Evolutionary conservation across 2,888 invertebrate genomes (phyloP).

Genomic region (Meteorus colon): DNA sequence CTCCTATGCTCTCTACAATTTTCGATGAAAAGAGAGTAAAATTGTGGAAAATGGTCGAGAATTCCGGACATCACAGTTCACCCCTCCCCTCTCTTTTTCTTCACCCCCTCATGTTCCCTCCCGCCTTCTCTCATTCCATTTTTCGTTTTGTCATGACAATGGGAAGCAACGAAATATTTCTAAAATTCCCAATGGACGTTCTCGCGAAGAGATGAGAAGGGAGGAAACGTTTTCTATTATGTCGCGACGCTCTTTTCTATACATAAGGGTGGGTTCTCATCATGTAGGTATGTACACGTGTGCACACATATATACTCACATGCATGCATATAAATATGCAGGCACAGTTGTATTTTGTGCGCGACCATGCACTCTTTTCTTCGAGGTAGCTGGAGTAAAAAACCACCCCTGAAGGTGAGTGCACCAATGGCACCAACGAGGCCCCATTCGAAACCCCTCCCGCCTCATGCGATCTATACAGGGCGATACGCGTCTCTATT

Average conservation of each 20-base stretch:
- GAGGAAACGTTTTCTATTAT: conserved; percentile 65
- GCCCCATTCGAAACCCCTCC: conserved; percentile 54
- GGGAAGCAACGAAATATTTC: conserved; percentile 62
- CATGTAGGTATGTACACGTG: conserved; percentile 48
- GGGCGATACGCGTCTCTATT: conserved; percentile 41
- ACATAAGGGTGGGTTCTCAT: conserved; percentile 57
- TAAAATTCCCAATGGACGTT: conserved; percentile 66
- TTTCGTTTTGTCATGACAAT: conserved; percentile 58
- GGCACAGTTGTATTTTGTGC: conserved; percentile 32
- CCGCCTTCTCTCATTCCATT: conserved; percentile 54
- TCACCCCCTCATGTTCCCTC: conserved; percentile 21
- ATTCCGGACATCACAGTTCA: conserved; percentile 31
- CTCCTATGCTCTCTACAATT: conserved; percentile 16
- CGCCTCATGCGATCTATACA: conserved; percentile 38
- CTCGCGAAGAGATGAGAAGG: conserved; percentile 30
- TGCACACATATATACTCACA: conserved; percentile 19
- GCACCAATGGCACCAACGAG: conserved; percentile 65
- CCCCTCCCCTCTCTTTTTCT: conserved; percentile 14
- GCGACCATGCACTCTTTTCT: conserved; percentile 62
- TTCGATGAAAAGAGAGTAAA: conserved; percentile 24
- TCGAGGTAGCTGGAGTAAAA: conserved; percentile 65
- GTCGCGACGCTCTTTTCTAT: conserved; percentile 54
- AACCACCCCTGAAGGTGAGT: conserved; percentile 66
- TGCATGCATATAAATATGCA: conserved; percentile 22
- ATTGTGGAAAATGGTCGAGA: conserved; percentile 22